Base-by-base conservation (phyloP, 1,140 invertebrate species). In the Atta texana region DNA sequence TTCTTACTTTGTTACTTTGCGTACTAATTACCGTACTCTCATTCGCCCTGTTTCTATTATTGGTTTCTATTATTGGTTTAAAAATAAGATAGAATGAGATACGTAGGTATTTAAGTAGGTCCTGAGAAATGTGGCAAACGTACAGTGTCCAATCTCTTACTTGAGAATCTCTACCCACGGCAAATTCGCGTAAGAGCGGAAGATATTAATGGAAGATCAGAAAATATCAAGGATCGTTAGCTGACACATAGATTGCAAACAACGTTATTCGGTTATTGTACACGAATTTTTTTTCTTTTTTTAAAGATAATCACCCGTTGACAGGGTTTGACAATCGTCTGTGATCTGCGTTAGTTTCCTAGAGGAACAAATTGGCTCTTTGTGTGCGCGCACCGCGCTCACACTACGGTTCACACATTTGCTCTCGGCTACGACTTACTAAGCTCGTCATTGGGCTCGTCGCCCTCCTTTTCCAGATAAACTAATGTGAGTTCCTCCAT, bases 401-500 rank as follows among this genome's bases (percentile, higher is more conserved):
- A 57, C 89, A 88, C 78, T 90, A 84, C 78, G 64, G 49, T 75
- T 89, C 78, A 87, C 89, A 90, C 89, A 82, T 18, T 77, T 87
- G 24, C 57, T 59, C 66, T 74, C 66, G 51, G 74, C 59, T 74
- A 69, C 89, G 91, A 94, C 96, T 97, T 97, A 97, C 96, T 96
- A 96, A 96, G 95, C 88, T 96, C 96, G 93, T 96, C 96, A 95
- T 94, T 92, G 94, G 95, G 94, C 95, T 91, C 69, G 89, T 90
- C 80, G 86, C 87, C 96, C 84, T 95, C 94, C 93, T 97, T 97
- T 97, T 98, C 97, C 97, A 98, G 97, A 97, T 97, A 97, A 96
- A 98, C 97, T 96, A 98, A 97, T 94, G 97, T 98, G 96, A 98
- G 97, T 96, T 98, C 97, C 96, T 98, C 97, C 97, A 97, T 97